phyloP scores from a whole-genome alignment of 2,797 vertebrate species.

The Choloepus didactylus region DNA sequence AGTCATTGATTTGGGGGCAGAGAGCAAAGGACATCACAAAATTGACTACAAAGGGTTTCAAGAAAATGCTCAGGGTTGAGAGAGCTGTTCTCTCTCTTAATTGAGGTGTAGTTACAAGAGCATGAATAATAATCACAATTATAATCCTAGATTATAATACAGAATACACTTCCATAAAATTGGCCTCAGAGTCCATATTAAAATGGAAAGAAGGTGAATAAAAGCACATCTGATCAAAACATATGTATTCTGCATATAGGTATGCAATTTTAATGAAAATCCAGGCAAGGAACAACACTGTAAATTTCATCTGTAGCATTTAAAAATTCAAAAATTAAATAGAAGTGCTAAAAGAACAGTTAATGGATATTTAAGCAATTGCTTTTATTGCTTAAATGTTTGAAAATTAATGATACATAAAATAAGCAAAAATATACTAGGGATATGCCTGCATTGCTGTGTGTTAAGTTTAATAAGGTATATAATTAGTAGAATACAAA shows the following conservation, averaged over 20 bases:
- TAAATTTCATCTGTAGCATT: not conserved
- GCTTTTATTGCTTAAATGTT: not conserved
- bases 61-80: not conserved
- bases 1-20: no score
- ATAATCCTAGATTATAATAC: not conserved
- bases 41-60: no score
- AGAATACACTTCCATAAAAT: not conserved
- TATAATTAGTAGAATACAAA: not conserved
- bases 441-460: not conserved
- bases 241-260: no score
- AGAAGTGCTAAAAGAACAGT: not conserved
- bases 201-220: not conserved
- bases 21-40: not conserved
- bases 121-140: accelerated
- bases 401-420: not conserved
- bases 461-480: no score
- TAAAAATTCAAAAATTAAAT: not conserved
- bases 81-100: not conserved
- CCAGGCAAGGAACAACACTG: not conserved
- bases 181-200: not conserved
- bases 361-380: not conserved
- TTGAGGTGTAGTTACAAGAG: accelerated
- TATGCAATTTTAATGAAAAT: not conserved
- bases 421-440: not conserved
- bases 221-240: not conserved